Conservation (phyloP, 2,113 vertebrate genomes). For the Taurulus bubalis region DNA sequence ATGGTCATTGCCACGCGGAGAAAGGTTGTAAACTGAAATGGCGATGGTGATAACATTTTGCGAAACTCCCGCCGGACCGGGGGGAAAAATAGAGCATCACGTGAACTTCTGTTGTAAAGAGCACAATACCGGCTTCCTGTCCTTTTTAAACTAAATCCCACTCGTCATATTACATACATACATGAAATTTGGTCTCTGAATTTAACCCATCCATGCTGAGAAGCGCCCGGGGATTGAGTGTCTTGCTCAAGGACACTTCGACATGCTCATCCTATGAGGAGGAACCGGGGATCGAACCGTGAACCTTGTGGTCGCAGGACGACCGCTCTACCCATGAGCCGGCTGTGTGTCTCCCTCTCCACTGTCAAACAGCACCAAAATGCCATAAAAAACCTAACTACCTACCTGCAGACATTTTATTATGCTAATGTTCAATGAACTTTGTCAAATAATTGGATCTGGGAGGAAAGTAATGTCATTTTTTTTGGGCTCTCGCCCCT, state of each 20-base stretch:
- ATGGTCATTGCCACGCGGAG: neutral
- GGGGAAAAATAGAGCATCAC: neutral
- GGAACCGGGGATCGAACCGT: no score
- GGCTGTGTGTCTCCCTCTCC: slow-evolving; percentile 7
- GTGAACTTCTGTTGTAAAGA: neutral
- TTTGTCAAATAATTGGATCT: slow-evolving; percentile 40
- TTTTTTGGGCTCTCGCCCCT: slow-evolving; percentile 23
- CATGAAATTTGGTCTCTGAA: no score
- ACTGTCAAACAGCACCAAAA: slow-evolving; percentile 14
- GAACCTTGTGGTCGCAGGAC: no score
- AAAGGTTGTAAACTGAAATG: neutral
- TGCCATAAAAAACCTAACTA: slow-evolving; percentile 35
- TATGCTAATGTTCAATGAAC: slow-evolving; percentile 44
- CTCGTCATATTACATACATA: no score
- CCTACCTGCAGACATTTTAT: slow-evolving; percentile 26
- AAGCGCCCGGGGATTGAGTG: no score
- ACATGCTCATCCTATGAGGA: no score
- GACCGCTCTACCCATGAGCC: no score
- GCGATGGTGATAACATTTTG: slow-evolving; percentile 15
- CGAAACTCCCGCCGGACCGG: neutral
- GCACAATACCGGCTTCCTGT: neutral
- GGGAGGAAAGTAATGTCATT: slow-evolving; percentile 19
- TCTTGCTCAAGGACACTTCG: no score
- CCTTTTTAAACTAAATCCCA: neutral
- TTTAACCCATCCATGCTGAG: no score